Conservation (phyloP, 37 sponge, comb jelly and placozoan species). For the Amphimedon queenslandica region DNA sequence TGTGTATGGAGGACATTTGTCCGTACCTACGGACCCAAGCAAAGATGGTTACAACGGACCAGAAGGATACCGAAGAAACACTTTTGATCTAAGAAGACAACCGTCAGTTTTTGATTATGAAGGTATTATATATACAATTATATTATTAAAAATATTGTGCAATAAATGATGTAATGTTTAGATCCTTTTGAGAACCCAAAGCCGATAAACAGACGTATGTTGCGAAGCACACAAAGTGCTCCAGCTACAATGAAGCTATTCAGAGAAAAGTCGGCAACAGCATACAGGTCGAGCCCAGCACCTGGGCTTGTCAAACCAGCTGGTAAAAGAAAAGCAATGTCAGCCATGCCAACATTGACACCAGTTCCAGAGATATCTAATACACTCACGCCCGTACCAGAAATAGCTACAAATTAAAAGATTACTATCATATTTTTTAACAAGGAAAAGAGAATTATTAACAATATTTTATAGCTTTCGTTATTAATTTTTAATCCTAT, state of each 20-base stretch:
- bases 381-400: no score
- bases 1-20: slow-evolving; percentile 66
- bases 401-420: no score
- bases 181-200: slow-evolving; percentile 56
- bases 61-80: slow-evolving; percentile 75
- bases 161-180: background rate
- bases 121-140: slow-evolving; percentile 59
- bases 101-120: slow-evolving; percentile 71
- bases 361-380: no score
- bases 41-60: slow-evolving; percentile 63
- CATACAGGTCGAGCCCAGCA: background rate
- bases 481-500: no score
- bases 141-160: background rate
- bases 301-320: no score
- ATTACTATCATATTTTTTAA: no score
- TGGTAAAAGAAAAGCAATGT: slow-evolving; percentile 22
- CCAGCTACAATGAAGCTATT: slow-evolving; percentile 46
- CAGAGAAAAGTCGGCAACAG: slow-evolving; percentile 38
- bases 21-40: slow-evolving; percentile 34
- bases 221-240: slow-evolving; percentile 29
- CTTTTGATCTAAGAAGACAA: slow-evolving; percentile 45
- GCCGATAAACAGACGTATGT: background rate
- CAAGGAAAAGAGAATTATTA: no score
- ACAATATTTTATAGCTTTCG: no score
- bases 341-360: slow-evolving; percentile 35